A percentile compares a stretch with the other conserved stretches of the same genome.
phyloP scores from a whole-genome alignment of 2,113 vertebrate genomes.

The Zosterops japonicus region DNA sequence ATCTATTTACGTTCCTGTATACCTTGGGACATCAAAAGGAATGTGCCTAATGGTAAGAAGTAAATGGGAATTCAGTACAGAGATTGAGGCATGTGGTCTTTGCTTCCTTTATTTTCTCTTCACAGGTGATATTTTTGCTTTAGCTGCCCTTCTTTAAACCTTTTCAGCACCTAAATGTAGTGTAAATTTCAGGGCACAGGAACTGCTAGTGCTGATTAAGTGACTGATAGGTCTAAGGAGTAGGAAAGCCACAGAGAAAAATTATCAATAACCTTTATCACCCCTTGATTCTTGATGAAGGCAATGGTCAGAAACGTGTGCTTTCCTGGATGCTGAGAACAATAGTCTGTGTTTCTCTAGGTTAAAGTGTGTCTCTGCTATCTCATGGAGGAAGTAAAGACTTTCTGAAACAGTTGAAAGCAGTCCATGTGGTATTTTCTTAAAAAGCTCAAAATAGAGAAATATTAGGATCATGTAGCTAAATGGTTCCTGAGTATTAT shows the following conservation, averaged over 20 bases:
- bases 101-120: not conserved
- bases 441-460: not conserved
- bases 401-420: not conserved
- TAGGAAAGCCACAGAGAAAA: not conserved
- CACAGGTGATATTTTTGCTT: not conserved
- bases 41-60: not conserved
- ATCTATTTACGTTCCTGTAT: not conserved
- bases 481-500: not conserved
- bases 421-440: not conserved
- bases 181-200: not conserved
- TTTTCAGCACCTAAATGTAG: not conserved
- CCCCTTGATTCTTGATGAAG: not conserved
- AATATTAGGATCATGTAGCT: not conserved
- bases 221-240: not conserved
- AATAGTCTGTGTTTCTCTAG: not conserved
- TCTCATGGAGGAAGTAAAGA: not conserved
- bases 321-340: not conserved
- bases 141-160: not conserved
- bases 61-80: not conserved
- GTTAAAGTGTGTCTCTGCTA: not conserved
- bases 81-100: not conserved
- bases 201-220: not conserved
- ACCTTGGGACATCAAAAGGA: not conserved
- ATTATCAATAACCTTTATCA: not conserved
- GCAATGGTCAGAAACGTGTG: not conserved